A percentile compares a stretch with the other conserved stretches of the same genome.
Evolutionary conservation across 2,888 invertebrate species (phyloP).

Genomic region (Gymnocheta viridis): DNA sequence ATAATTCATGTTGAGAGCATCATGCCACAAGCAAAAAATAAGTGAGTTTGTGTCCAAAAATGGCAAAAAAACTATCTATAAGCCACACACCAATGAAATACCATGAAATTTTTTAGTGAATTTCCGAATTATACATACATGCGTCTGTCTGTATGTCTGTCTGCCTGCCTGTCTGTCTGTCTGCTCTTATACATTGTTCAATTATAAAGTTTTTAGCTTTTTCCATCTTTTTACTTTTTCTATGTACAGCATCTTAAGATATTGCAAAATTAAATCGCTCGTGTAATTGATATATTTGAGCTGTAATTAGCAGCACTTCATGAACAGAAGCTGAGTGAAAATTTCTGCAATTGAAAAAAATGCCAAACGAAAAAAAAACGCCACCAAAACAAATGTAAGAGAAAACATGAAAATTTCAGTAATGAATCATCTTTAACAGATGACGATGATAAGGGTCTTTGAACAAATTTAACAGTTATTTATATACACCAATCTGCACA

Average conservation of each 20-base stretch:
- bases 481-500: background rate
- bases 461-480: conserved; percentile 60
- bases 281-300: conserved; percentile 73
- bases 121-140: conserved; percentile 10
- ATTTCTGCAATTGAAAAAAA: conserved; percentile 39
- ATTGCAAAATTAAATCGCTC: conserved; percentile 72
- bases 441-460: conserved; percentile 69
- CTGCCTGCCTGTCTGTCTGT: background rate
- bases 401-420: conserved; percentile 36
- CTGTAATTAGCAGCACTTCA: conserved; percentile 73
- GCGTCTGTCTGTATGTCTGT: background rate
- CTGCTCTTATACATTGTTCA: conserved; percentile 6
- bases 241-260: conserved; percentile 59
- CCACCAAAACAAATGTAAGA: conserved; percentile 24
- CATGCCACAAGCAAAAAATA: conserved; percentile 20
- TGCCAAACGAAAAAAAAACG: conserved; percentile 20
- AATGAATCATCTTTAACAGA: conserved; percentile 69
- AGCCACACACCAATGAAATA: background rate
- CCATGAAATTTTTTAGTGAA: conserved; percentile 43
- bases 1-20: conserved; percentile 25
- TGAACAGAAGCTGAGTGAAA: conserved; percentile 53
- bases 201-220: conserved; percentile 36
- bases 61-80: background rate
- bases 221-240: background rate
- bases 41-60: background rate